A percentile compares a stretch with the other conserved stretches of the same genome.
These are phyloP conservation scores for Uloborus plumipes DNA, from an alignment of 2,888 invertebrate species.

Conservation along the genomic window DNA sequence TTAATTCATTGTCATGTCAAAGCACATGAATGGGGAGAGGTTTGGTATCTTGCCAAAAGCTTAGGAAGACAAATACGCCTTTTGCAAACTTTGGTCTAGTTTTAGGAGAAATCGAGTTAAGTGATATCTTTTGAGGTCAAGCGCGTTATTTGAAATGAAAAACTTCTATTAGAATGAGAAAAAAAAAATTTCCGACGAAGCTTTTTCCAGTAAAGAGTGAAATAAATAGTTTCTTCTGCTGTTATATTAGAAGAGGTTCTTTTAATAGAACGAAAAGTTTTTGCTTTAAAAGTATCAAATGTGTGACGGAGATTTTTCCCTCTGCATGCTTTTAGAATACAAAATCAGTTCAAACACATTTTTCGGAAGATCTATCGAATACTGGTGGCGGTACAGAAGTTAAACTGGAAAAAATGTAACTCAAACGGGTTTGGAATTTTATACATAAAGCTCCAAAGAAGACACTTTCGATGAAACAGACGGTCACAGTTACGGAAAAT, in stretches of 20 bases:
- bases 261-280: neutral
- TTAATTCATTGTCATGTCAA: slow-evolving; percentile 50
- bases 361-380: no score
- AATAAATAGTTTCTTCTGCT: neutral
- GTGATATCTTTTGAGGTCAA: slow-evolving; percentile 53
- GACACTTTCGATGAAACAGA: no score
- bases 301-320: no score
- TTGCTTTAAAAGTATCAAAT: neutral
- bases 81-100: slow-evolving; percentile 51
- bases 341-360: no score
- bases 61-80: slow-evolving; percentile 48
- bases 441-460: no score
- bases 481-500: no score
- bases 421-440: no score
- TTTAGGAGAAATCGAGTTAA: slow-evolving; percentile 50
- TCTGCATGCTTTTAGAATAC: no score
- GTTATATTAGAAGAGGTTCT: neutral
- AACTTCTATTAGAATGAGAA: slow-evolving; percentile 26
- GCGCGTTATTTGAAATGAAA: slow-evolving; percentile 52
- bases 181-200: slow-evolving; percentile 5
- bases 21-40: slow-evolving; percentile 27
- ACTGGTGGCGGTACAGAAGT: no score
- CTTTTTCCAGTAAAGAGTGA: slow-evolving; percentile 1
- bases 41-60: slow-evolving; percentile 44
- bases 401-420: no score